Percentiles rank a stretch among this genome's conserved stretches.
Evolutionary conservation across 2,888 invertebrate genomes (phyloP).

Genomic region (Xestia c-nigrum): DNA sequence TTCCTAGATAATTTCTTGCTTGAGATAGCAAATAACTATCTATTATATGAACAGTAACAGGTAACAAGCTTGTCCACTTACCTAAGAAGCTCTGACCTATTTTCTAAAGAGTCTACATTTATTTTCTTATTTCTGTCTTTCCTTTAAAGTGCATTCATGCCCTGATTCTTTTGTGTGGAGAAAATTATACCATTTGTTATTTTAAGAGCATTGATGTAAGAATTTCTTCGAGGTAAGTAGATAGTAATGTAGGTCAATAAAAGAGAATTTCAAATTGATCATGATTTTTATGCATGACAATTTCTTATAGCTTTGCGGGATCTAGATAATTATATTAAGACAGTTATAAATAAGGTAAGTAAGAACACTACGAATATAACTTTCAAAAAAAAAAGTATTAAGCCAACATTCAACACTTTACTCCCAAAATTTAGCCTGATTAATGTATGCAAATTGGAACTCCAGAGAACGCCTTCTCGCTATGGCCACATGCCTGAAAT

Average conservation of each 20-base stretch:
- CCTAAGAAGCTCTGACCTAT: conserved; percentile 41
- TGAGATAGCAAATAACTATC: background rate
- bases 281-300: background rate
- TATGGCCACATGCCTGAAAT: background rate
- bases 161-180: conserved; percentile 34
- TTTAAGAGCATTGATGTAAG: conserved; percentile 32
- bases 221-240: conserved; percentile 8
- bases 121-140: conserved; percentile 40
- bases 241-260: background rate
- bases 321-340: background rate
- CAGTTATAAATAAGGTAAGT: background rate
- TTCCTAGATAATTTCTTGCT: background rate
- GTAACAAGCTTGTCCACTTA: conserved; percentile 24
- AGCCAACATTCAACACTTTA: background rate
- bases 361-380: background rate
- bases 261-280: background rate
- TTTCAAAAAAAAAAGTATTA: background rate
- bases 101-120: conserved; percentile 21
- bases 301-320: background rate
- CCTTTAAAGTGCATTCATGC: conserved; percentile 42
- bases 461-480: background rate
- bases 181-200: conserved; percentile 47
- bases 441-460: background rate
- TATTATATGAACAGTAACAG: conserved; percentile 1
- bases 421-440: background rate